Evolutionary conservation across 1,140 invertebrate genomes (phyloP), one percentile per base, ranked within the genome.

Genomic region (Pseudomyrmex sp.): DNA sequence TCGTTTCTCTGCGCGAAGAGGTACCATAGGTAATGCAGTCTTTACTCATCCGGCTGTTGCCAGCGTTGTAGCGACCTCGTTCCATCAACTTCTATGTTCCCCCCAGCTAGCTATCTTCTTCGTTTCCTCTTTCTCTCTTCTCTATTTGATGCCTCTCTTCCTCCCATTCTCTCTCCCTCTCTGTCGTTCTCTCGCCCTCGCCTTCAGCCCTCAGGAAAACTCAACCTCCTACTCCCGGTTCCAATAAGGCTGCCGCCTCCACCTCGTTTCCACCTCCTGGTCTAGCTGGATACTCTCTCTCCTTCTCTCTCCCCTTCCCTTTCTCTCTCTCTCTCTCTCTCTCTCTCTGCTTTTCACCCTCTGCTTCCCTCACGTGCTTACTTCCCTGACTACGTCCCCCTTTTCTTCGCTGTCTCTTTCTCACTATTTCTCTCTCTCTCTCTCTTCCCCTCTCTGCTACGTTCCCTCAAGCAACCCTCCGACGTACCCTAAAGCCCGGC

Each of bases 11-110:
- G 73, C 84, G 85, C 84, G 85, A 91, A 61, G 73, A 84, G 85
- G 91, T 89, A 90, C 90, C 91, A 89, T 91, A 92, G 91, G 91
- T 93, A 92, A 92, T 91, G 90, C 90, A 91, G 88, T 88, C 89
- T 90, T 93, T 90, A 88, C 88, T 92, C 92, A 92, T 93, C 90
- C 92, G 91, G 90, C 91, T 92, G 90, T 92, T 92, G 91, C 88
- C 91, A 91, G 88, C 90, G 88, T 91, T 93, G 93, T 93, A 93
- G 91, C 89, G 89, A 89, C 88, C 91, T 92, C 91, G 91, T 94
- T 93, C 92, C 91, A 93, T 93, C 93, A 91, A 92, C 91, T 80
- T 80, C 86, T 84, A 63, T 69, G 80, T 88, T 86, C 82, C 58
- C 61, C 62, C 69, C 69, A 68, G 75, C 88, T 87, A 88, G 84